Evolutionary conservation across 2,113 vertebrate species (phyloP), one percentile per base, ranked within the genome.

Genomic region (Neomonachus schauinslandi): DNA sequence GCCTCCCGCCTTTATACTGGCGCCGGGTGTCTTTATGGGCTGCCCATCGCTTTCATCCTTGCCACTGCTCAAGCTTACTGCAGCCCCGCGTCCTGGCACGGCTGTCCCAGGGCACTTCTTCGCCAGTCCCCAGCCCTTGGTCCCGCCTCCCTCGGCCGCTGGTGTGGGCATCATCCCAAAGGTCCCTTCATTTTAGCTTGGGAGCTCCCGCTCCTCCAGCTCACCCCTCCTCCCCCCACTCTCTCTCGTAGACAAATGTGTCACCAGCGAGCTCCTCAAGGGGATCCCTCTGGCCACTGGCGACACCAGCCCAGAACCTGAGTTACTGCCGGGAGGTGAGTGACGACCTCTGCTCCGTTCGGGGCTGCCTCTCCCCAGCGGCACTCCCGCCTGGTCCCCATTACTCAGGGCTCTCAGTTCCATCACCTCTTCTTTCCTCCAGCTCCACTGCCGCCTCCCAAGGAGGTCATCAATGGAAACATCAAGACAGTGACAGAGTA

Each of bases 401-500:
- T 7, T 8, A 7, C 49, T 42, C 7, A 3, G 51, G 16, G 16
- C 36, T 84, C 82, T 84, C 82, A 63, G 19, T 55, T 28, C 5
- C 67, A 26, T 72, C 55, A 1, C 24, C 46, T 90, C 36, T 8
- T 26, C 1, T 1, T 1, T 21, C 5, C 53, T 18, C 26, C 63
- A 89, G 99, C 99, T 31, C 99, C 99, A 0, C 98, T 99, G 7
- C 99, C 99, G 0, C 98, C 99, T 33, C 99, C 99, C 0, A 99
- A 99, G 96, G 99, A 99, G 97, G 99, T 99, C 0, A 98, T 99
- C 93, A 99, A 99, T 55, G 99, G 99, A 59, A 99, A 99, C 95
- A 99, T 99, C 55, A 99, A 99, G 98, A 99, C 99, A 0, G 95
- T 99, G 96, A 99, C 99, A 0, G 99, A 99, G 65, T 99, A 99